phyloP scores from a whole-genome alignment of 2,113 vertebrate genomes.

The Aix galericulata region DNA sequence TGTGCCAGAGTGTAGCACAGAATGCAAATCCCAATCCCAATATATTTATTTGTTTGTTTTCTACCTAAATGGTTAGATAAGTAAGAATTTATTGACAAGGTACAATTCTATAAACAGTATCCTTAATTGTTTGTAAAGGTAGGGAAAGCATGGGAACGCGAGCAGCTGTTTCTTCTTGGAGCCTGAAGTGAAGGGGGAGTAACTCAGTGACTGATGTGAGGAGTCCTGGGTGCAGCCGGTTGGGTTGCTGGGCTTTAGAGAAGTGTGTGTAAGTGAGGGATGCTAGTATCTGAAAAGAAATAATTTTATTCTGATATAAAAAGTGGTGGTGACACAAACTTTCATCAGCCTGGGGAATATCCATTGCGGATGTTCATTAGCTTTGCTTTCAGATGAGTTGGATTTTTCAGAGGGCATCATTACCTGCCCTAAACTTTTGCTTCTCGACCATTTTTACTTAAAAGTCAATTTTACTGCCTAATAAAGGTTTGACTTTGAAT shows the following conservation, averaged over 20 bases:
- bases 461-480: conserved; percentile 3
- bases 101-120: not conserved
- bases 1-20: not conserved
- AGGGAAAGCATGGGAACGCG: not conserved
- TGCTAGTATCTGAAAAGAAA: not conserved
- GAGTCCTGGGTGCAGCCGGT: not conserved
- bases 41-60: not conserved
- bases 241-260: not conserved
- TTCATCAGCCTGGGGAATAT: not conserved
- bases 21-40: not conserved
- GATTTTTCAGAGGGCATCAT: not conserved
- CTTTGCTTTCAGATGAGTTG: not conserved
- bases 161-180: not conserved
- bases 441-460: not conserved
- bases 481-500: conserved; percentile 31
- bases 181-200: not conserved
- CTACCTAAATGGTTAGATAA: not conserved
- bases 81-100: not conserved
- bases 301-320: not conserved
- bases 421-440: conserved; percentile 20
- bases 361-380: not conserved
- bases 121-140: not conserved
- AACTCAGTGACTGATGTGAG: not conserved
- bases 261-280: not conserved
- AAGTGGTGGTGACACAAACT: not conserved